Evolutionary conservation across 92 coral and sea anemone genomes (phyloP).

Genomic region (Phenganax marumi): DNA sequence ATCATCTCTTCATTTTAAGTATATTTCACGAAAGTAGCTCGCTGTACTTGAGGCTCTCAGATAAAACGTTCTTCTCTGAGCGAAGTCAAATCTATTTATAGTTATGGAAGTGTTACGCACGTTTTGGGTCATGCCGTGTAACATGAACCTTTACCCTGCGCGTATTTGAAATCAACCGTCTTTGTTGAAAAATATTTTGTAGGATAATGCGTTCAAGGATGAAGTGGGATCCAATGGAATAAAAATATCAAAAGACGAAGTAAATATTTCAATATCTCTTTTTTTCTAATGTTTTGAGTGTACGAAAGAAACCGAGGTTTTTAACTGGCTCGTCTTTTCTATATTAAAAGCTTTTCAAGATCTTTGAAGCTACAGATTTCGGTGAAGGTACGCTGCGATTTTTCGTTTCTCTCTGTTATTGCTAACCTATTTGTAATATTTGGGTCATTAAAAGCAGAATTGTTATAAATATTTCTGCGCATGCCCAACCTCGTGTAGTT

Average conservation of each 20-base stretch:
- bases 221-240: not conserved
- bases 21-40: no score
- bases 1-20: not conserved
- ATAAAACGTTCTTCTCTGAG: no score
- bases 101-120: no score
- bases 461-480: no score
- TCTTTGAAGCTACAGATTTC: constrained; percentile 62
- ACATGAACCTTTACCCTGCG: not conserved
- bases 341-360: constrained; percentile 60
- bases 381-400: constrained; percentile 63
- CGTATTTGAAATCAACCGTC: not conserved
- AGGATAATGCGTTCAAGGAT: constrained; percentile 24
- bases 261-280: not conserved
- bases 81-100: no score
- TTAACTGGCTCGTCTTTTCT: not conserved
- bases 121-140: no score
- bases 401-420: not conserved
- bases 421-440: no score
- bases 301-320: no score
- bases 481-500: no score
- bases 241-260: constrained; percentile 7
- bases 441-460: no score
- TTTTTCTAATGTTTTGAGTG: not conserved
- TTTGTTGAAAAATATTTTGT: not conserved
- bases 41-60: no score